Evolutionary conservation across 2,888 invertebrate genomes (phyloP), one percentile per base, ranked within the genome.

Genomic region (Dysmachus trigonus): DNA sequence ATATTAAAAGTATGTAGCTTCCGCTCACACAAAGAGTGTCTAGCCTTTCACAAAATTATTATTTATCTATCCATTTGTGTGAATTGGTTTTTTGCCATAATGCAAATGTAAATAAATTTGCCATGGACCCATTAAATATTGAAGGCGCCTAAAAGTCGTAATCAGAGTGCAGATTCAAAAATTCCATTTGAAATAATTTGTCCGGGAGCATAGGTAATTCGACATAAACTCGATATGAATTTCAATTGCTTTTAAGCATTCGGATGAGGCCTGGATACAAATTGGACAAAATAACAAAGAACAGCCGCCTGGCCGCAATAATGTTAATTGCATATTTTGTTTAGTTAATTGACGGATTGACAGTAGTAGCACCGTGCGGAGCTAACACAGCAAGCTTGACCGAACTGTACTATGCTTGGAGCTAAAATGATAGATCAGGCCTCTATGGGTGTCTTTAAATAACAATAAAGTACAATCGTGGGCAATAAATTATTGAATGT

Each of bases 401-500:
- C 30, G 27, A 62, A 62, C 31, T 7, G 5, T 18, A 27, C 31
- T 15, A 5, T 18, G 51, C 30, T 79, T 0, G 51, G 18, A 27
- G 76, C 15, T 22, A 62, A 41, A 77, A 7, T 62, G 62, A 53
- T 15, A 33, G 18, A 10, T 38, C 47, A 18, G 33, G n/a, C 72
- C 79, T 15, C 35, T 22, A 27, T 74, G 74, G 41, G 33, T 33
- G 62, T 85, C 33, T 85, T 85, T 76, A 85, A 85, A 85, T 77
- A 85, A 85, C 85, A 85, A 85, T 85, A 85, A 85, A 85, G 62
- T 85, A 77, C 85, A 85, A 85, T 85, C 76, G 88, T 85, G 87
- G 35, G 30, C 86, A 71, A 87, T 87, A 86, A 87, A 82, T 73
- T 86, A 86, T 86, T 47, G 85, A 82, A 87, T 87, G 86, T 85